These are phyloP conservation scores for Maconellicoccus hirsutus DNA, from an alignment of 1,140 invertebrate genomes.

Conservation along the genomic window DNA sequence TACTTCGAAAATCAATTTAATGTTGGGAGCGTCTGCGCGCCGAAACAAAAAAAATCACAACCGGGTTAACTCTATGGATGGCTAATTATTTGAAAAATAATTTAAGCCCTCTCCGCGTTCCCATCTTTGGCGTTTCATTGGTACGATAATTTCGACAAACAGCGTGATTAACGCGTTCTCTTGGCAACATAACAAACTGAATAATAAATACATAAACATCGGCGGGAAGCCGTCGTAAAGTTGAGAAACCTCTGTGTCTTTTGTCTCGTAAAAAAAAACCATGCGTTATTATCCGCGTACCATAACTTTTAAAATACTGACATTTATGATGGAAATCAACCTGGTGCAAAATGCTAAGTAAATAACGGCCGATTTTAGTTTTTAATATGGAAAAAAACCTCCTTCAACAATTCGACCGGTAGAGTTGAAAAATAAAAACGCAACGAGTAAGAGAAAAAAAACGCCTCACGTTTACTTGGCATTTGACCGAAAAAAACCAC, in stretches of 20 bases:
- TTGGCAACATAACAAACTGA: background rate
- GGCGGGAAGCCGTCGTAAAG: slow-evolving; percentile 11
- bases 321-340: background rate
- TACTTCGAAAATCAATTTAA: too few relatives aligned
- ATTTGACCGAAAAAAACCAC: too few relatives aligned
- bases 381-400: background rate
- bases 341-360: background rate
- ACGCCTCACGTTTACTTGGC: too few relatives aligned
- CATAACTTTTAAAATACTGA: slow-evolving; percentile 11
- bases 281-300: background rate
- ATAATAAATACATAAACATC: slow-evolving; percentile 13
- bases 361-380: background rate
- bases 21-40: too few relatives aligned
- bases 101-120: too few relatives aligned
- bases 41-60: too few relatives aligned
- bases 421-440: too few relatives aligned
- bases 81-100: too few relatives aligned
- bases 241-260: background rate
- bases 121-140: too few relatives aligned
- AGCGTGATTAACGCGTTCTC: background rate
- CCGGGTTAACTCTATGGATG: too few relatives aligned
- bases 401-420: too few relatives aligned
- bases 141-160: background rate
- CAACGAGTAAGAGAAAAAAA: too few relatives aligned
- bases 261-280: background rate